Conservation (phyloP, 1,140 invertebrate species). For the Spodoptera frugiperda region DNA sequence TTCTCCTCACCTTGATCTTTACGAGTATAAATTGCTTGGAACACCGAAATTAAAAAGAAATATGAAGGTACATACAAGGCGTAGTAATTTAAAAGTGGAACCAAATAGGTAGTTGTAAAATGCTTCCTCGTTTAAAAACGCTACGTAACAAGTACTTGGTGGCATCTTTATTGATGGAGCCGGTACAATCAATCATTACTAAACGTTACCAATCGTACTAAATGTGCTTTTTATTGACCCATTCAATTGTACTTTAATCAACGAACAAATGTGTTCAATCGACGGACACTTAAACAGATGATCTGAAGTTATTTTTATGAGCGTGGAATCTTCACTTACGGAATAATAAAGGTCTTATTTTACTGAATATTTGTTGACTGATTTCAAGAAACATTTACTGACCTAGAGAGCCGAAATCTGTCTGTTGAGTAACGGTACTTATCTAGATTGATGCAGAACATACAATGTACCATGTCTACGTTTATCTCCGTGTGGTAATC, state of each 20-base stretch:
- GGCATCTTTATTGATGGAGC: constrained; percentile 37
- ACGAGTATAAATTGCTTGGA: not conserved
- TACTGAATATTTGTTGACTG: too few relatives aligned
- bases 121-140: constrained; percentile 19
- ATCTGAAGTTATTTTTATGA: constrained; percentile 27
- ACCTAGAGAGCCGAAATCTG: not conserved
- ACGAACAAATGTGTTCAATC: constrained; percentile 49
- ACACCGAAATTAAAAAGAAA: not conserved
- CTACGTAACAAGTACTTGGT: constrained; percentile 14
- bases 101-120: constrained; percentile 17
- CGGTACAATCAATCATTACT: constrained; percentile 61
- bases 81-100: not conserved
- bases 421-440: not conserved
- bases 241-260: constrained; percentile 70
- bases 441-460: too few relatives aligned
- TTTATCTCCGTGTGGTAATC: constrained; percentile 3
- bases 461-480: not conserved
- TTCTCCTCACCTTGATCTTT: constrained; percentile 32
- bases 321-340: not conserved
- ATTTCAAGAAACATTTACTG: too few relatives aligned
- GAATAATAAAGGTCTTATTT: too few relatives aligned
- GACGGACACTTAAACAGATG: constrained; percentile 35
- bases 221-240: constrained; percentile 76
- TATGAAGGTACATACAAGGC: constrained; percentile 7
- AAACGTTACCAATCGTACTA: constrained; percentile 69